Percentiles rank a stretch among this genome's conserved stretches.
Evolutionary conservation across 2,797 vertebrate genomes (phyloP).

Genomic region (Sebastes diploproa): DNA sequence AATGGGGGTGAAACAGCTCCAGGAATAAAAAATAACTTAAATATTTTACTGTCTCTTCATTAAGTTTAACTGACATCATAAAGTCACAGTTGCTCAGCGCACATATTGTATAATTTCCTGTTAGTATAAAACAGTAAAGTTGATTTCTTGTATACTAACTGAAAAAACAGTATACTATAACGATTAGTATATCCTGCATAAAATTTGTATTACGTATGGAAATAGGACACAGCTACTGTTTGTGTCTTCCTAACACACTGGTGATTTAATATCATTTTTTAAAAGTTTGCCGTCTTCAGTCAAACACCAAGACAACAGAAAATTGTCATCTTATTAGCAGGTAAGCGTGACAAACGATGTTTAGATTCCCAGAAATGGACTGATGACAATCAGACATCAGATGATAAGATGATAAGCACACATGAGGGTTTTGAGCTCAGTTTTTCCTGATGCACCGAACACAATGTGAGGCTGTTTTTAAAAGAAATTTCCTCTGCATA

Average conservation of each 20-base stretch:
- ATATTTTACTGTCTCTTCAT: neutral
- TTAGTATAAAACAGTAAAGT: neutral
- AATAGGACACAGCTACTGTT: no score
- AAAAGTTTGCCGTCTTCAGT: neutral
- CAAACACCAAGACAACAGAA: neutral
- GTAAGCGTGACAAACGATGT: neutral
- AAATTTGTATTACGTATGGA: neutral
- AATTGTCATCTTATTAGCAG: neutral
- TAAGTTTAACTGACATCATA: no score
- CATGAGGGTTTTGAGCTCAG: neutral
- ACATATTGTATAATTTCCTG: neutral
- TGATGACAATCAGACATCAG: neutral
- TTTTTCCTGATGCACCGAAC: neutral
- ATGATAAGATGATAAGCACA: neutral
- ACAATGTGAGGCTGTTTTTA: neutral
- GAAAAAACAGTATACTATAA: neutral
- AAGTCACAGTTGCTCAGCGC: fast-evolving
- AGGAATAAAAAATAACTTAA: neutral
- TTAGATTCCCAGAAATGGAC: neutral
- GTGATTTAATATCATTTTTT: neutral
- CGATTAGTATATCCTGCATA: neutral
- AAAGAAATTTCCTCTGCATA: neutral
- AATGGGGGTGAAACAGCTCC: no score
- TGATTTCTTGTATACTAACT: no score
- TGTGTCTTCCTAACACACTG: neutral